Base-by-base conservation (phyloP, 2,113 vertebrate species). In the Centropristis striata region DNA sequence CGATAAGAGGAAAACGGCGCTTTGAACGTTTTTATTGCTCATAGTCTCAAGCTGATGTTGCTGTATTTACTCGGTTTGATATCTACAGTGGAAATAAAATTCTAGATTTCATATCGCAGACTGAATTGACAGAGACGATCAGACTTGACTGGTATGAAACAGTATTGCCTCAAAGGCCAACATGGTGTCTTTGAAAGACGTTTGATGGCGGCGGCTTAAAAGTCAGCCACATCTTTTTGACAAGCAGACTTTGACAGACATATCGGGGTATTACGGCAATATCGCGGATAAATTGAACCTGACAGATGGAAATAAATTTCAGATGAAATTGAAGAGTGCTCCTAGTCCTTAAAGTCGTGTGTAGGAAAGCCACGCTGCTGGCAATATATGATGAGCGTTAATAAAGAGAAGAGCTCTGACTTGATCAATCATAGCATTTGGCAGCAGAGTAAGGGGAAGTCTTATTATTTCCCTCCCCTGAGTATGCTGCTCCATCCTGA, bases 381-480 rank as follows among this genome's bases (percentile, higher is more conserved):
- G 78, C 69, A 18, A 50, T 74, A 66, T 68, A 55, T 71, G 86
- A 83, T 81, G 65, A 72, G 55, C 47, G 49, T 75, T 90, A 87
- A 93, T 94, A 92, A 92, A 90, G 85, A 83, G 65, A 68, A 28
- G n/a, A 64, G 82, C 70, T 50, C 83, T 76, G 85, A 90, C 89
- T 91, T 92, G 88, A 92, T 93, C 91, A 92, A 88, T 93, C 91
- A 90, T 54, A 68, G 68, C 84, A 39, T 87, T 83, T 86, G 86
- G 82, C 72, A 57, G 78, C 70, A n/a, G 42, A 65, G 58, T 18
- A 3, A 13, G 66, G 64, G 84, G 85, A 83, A 84, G 83, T 81
- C 92, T 90, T 84, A 87, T 91, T 87, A 88, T 88, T 84, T 86
- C 84, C 67, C 79, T 86, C 85, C 78, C 86, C 61, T 20, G 64